Percentiles rank a stretch among this genome's conserved stretches.
phyloP scores from a whole-genome alignment of 2,888 invertebrate genomes.

The Thysanoteuthis rhombus region DNA sequence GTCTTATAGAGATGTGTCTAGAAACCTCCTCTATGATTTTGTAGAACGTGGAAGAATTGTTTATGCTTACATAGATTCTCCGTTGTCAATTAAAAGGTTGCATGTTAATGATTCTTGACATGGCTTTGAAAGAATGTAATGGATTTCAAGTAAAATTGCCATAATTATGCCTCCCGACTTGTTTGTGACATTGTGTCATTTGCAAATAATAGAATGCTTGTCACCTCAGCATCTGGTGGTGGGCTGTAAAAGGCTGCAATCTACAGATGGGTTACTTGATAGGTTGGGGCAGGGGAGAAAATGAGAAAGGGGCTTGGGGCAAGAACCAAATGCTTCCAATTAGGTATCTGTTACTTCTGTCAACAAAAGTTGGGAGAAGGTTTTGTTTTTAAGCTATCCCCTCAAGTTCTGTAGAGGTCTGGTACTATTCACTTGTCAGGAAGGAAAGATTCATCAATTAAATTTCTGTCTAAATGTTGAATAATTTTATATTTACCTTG shows the following conservation, averaged over 20 bases:
- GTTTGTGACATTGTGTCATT: neutral
- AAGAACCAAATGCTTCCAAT: neutral
- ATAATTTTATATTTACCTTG: neutral
- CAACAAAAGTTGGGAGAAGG: neutral
- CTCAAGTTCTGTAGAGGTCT: neutral
- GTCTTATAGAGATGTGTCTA: too few relatives aligned
- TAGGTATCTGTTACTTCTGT: neutral
- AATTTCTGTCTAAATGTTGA: neutral
- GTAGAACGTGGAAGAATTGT: neutral
- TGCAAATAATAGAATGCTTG: neutral
- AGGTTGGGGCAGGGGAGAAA: neutral
- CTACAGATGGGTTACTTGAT: slow-evolving; percentile 12
- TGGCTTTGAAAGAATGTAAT: neutral
- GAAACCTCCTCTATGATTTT: neutral
- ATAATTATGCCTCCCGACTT: neutral
- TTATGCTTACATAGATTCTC: neutral
- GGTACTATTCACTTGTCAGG: neutral
- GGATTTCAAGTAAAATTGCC: neutral
- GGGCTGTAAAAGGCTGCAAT: neutral
- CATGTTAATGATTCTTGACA: neutral
- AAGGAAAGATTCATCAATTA: neutral
- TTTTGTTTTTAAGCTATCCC: neutral
- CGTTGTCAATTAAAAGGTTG: neutral
- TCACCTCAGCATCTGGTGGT: neutral
- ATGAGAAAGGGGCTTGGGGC: neutral